Conservation (phyloP, 2,113 vertebrate genomes). For the Corvus moneduloides region DNA sequence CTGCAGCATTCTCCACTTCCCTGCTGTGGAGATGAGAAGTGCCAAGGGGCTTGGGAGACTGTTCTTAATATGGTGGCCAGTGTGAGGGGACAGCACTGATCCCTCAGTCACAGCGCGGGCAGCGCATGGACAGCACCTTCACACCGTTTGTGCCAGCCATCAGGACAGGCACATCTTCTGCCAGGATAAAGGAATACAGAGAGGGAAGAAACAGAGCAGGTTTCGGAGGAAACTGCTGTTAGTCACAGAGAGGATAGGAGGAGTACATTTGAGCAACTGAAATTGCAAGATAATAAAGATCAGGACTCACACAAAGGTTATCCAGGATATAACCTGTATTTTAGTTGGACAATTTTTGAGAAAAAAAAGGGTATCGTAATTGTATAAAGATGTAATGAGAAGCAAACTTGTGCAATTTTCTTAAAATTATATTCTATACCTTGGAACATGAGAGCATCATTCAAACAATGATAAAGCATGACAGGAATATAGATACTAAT, state of each 20-base stretch:
- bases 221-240: neutral
- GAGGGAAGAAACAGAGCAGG: neutral
- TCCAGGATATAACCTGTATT: neutral
- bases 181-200: neutral
- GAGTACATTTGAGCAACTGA: neutral
- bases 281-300: neutral
- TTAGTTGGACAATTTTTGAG: neutral
- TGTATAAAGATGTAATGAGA: neutral
- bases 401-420: neutral
- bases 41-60: neutral
- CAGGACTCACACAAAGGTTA: neutral
- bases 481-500: neutral
- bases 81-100: accelerated
- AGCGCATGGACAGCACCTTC: accelerated
- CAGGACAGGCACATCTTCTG: neutral
- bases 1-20: neutral
- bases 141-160: accelerated
- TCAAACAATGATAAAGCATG: neutral
- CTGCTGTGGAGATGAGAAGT: neutral
- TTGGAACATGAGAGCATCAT: neutral
- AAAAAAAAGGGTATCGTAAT: neutral
- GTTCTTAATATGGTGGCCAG: accelerated
- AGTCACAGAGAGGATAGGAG: neutral
- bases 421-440: neutral
- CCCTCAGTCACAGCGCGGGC: accelerated